Evolutionary conservation across 2,888 invertebrate species (phyloP).

Genomic region (Limnephilus marmoratus): DNA sequence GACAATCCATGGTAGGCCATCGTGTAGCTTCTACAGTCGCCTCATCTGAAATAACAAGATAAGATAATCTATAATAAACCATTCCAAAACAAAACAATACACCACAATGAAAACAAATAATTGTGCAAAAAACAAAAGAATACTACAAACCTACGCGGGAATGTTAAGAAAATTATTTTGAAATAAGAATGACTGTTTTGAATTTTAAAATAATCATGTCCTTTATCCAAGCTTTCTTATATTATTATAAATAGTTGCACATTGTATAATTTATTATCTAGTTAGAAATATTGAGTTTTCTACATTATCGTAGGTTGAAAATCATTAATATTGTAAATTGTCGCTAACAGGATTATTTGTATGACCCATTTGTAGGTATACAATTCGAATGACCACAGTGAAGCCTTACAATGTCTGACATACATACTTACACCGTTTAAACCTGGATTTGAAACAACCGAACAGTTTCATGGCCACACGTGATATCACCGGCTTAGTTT

Average conservation of each 20-base stretch:
- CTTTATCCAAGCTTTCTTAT: not conserved
- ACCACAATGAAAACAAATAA: not conserved
- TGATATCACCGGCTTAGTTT: slow-evolving; percentile 2
- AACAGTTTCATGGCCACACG: slow-evolving; percentile 37
- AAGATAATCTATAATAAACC: not conserved
- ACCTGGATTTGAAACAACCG: slow-evolving; percentile 15
- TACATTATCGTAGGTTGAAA: not conserved
- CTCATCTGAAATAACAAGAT: slow-evolving; percentile 52
- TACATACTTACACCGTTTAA: slow-evolving; percentile 30
- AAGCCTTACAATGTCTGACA: slow-evolving; percentile 47
- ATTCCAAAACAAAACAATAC: not conserved
- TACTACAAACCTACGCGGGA: not conserved
- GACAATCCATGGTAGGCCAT: slow-evolving; percentile 82
- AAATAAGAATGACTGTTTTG: slow-evolving; percentile 1
- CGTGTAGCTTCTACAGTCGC: not conserved
- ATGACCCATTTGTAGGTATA: slow-evolving; percentile 40
- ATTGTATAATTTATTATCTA: too few species aligned
- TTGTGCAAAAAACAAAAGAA: not conserved
- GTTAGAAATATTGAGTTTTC: not conserved
- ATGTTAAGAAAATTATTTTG: not conserved
- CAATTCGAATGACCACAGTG: slow-evolving; percentile 45
- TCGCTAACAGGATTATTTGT: slow-evolving; percentile 53
- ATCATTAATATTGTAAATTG: not conserved
- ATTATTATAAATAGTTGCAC: too few species aligned
- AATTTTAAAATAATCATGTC: not conserved